phyloP scores from a whole-genome alignment of 2,888 invertebrate species.

The Scaptomyza flava region DNA sequence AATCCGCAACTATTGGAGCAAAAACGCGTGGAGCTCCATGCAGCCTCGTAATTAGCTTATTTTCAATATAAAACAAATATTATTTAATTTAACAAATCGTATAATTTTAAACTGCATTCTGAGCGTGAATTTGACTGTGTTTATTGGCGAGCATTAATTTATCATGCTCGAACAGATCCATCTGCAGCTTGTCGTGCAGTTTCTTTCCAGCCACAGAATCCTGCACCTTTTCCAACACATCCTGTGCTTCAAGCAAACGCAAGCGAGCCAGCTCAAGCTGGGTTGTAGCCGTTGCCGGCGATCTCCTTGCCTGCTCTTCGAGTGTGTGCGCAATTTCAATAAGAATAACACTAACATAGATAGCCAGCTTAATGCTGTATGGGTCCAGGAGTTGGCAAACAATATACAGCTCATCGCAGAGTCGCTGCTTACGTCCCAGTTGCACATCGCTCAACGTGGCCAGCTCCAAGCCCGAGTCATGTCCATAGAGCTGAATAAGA shows the following conservation, averaged over 20 bases:
- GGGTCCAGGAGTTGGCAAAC: constrained; percentile 89
- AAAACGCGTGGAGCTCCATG: constrained; percentile 68
- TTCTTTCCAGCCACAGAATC: constrained; percentile 82
- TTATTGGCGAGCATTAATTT: constrained; percentile 45
- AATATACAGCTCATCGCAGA: constrained; percentile 88
- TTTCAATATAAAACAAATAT: constrained; percentile 10
- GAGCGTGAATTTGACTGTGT: constrained; percentile 31
- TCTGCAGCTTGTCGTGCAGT: constrained; percentile 68
- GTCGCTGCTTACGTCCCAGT: constrained; percentile 87
- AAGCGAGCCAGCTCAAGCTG: constrained; percentile 62
- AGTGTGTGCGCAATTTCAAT: constrained; percentile 89
- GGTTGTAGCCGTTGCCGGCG: constrained; percentile 28
- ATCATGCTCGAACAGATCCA: constrained; percentile 56
- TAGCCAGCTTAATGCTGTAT: constrained; percentile 89
- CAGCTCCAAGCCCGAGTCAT: constrained; percentile 87
- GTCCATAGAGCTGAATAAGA: constrained; percentile 91
- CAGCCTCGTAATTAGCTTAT: constrained; percentile 6
- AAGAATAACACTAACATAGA: constrained; percentile 91
- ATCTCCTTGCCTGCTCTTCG: constrained; percentile 85
- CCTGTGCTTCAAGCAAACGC: constrained; percentile 72
- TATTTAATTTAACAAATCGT: background rate
- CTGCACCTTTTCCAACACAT: constrained; percentile 79
- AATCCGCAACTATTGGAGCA: constrained; percentile 80
- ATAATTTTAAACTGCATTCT: constrained; percentile 5
- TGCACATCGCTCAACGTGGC: constrained; percentile 86